Conservation (phyloP, 92 coral and sea anemone species). For the Palythoa heliodiscus region DNA sequence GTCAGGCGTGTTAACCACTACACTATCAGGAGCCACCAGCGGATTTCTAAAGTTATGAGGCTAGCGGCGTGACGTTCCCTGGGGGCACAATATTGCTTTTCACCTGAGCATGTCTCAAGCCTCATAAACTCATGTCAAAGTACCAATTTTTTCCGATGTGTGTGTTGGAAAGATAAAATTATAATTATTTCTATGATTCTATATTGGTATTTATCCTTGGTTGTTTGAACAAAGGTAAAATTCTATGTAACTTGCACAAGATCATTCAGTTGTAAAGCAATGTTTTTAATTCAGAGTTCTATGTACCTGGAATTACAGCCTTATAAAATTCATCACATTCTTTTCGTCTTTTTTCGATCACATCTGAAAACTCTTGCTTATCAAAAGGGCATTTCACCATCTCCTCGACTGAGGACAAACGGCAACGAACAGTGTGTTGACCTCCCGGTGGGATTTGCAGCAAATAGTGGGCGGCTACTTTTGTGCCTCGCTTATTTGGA, state of each 20-base stretch:
- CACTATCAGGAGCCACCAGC: too few species aligned
- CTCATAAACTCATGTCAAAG: too few species aligned
- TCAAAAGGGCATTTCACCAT: slow-evolving; percentile 69
- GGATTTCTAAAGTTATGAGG: too few species aligned
- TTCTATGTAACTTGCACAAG: not conserved
- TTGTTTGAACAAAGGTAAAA: too few species aligned
- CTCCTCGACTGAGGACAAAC: slow-evolving; percentile 78
- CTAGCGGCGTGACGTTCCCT: too few species aligned
- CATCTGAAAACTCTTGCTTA: slow-evolving; percentile 65
- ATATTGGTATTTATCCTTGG: too few species aligned
- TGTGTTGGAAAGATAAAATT: too few species aligned
- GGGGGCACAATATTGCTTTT: too few species aligned
- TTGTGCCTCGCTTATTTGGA: slow-evolving; percentile 81
- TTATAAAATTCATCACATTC: slow-evolving; percentile 88
- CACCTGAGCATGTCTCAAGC: too few species aligned
- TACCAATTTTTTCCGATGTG: too few species aligned
- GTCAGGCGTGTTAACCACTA: too few species aligned
- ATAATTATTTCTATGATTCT: too few species aligned
- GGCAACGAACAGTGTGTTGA: slow-evolving; percentile 72
- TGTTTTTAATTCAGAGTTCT: not conserved
- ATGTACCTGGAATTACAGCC: slow-evolving; percentile 80
- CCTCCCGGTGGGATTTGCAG: slow-evolving; percentile 77
- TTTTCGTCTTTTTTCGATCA: slow-evolving; percentile 66
- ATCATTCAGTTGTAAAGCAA: not conserved
- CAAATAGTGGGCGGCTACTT: slow-evolving; percentile 82